These are phyloP conservation scores for Tetragonisca angustula DNA, from an alignment of 2,888 invertebrate genomes.

Conservation along the genomic window DNA sequence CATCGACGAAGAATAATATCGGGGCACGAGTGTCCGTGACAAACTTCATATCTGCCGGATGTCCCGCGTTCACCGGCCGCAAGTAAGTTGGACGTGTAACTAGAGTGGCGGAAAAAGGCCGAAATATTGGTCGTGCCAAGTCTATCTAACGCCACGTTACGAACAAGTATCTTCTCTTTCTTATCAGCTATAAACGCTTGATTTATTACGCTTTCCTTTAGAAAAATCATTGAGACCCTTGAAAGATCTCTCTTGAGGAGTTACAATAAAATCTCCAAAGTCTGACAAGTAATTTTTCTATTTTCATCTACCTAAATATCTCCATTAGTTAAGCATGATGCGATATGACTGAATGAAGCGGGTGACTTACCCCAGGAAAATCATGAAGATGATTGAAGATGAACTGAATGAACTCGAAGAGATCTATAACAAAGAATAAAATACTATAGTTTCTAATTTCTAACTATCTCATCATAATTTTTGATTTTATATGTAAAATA, in stretches of 20 bases:
- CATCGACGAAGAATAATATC: slow-evolving; percentile 50
- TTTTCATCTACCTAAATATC: too few relatives aligned
- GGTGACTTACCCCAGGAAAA: too few relatives aligned
- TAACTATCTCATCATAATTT: too few relatives aligned
- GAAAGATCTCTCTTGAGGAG: background rate
- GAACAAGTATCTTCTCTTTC: slow-evolving; percentile 25
- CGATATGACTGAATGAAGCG: too few relatives aligned
- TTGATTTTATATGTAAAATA: too few relatives aligned
- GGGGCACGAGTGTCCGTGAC: slow-evolving; percentile 32
- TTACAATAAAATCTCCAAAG: background rate
- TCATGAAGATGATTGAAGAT: too few relatives aligned
- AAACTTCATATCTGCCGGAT: slow-evolving; percentile 55
- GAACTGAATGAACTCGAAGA: too few relatives aligned
- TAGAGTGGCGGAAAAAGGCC: slow-evolving; percentile 2
- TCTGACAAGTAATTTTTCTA: too few relatives aligned
- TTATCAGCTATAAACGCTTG: slow-evolving; percentile 4
- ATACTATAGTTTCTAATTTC: too few relatives aligned
- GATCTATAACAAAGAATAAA: too few relatives aligned
- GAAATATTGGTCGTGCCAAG: slow-evolving; percentile 36
- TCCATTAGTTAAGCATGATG: too few relatives aligned
- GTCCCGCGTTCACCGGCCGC: slow-evolving; percentile 27
- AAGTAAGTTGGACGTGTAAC: slow-evolving; percentile 24
- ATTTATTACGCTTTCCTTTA: slow-evolving; percentile 1
- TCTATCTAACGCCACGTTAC: slow-evolving; percentile 2
- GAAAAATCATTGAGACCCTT: background rate